Conservation (phyloP, 2,888 invertebrate species). For the Rhogogaster chlorosoma region DNA sequence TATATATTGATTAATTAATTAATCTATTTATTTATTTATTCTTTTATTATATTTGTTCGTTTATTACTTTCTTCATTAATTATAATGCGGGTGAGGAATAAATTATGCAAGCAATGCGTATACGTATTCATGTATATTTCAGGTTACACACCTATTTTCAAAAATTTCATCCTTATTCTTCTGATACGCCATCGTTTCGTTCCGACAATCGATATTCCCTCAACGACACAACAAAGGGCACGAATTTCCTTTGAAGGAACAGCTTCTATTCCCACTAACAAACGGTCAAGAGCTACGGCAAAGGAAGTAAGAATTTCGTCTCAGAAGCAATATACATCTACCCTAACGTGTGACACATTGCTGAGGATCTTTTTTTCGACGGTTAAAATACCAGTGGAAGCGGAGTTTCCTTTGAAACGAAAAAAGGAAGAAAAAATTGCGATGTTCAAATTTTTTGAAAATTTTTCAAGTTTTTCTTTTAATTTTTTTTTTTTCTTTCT, state of each 20-base stretch:
- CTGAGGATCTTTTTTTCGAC: neutral
- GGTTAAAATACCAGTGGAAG: neutral
- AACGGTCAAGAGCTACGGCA: neutral
- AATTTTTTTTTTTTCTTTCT: neutral
- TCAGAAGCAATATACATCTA: slow-evolving; percentile 20
- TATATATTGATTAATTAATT: neutral
- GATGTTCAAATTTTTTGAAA: neutral
- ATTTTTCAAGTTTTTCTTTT: neutral
- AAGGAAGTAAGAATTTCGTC: slow-evolving; percentile 11
- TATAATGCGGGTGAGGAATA: neutral
- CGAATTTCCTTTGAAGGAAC: neutral
- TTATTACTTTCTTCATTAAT: neutral
- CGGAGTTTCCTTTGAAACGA: neutral
- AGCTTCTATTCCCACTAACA: neutral
- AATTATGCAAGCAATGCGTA: neutral
- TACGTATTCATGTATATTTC: too few relatives aligned
- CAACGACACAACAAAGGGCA: neutral
- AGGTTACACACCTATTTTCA: neutral
- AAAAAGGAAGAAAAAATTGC: neutral
- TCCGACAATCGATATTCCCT: neutral
- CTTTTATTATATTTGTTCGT: neutral
- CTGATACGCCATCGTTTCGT: neutral
- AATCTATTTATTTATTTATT: neutral
- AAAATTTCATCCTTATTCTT: neutral
- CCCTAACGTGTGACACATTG: slow-evolving; percentile 10